Percentiles rank a stretch among this genome's conserved stretches.
phyloP scores from a whole-genome alignment of 2,888 invertebrate genomes.

The Lasioglossum pauxillum region DNA sequence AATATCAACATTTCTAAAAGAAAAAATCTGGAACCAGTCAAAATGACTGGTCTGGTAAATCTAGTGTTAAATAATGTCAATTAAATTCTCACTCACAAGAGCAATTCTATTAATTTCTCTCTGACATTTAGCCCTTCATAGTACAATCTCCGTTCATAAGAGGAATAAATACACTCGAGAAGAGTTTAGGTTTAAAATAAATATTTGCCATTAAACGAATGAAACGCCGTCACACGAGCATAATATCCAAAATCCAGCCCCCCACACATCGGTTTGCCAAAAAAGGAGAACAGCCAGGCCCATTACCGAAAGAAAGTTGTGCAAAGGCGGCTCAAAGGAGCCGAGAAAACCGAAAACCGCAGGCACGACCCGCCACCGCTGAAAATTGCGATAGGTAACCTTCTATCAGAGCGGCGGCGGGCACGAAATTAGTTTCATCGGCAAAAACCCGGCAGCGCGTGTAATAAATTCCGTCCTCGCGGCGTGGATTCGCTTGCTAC shows the following conservation, averaged over 20 bases:
- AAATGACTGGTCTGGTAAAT: too few relatives aligned
- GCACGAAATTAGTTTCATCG: constrained; percentile 36
- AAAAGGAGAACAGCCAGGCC: background rate
- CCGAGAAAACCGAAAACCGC: constrained; percentile 35
- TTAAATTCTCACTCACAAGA: too few relatives aligned
- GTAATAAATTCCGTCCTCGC: constrained; percentile 36
- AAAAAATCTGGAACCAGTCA: too few relatives aligned
- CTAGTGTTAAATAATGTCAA: too few relatives aligned
- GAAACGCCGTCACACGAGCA: background rate
- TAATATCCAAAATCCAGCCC: background rate
- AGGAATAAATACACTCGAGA: background rate
- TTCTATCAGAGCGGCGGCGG: constrained; percentile 10
- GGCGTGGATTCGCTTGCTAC: constrained; percentile 9
- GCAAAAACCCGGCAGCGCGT: background rate
- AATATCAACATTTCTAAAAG: too few relatives aligned
- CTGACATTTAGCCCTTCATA: background rate
- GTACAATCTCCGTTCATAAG: background rate
- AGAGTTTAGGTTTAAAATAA: background rate
- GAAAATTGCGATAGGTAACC: constrained; percentile 48
- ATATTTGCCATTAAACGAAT: background rate
- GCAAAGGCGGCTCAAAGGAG: background rate
- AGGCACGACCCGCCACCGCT: background rate
- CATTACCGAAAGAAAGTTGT: background rate
- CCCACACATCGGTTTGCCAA: background rate
- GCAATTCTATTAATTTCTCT: too few relatives aligned